Conservation (phyloP, 2,888 invertebrate genomes). For the Epirrhoe alternata region DNA sequence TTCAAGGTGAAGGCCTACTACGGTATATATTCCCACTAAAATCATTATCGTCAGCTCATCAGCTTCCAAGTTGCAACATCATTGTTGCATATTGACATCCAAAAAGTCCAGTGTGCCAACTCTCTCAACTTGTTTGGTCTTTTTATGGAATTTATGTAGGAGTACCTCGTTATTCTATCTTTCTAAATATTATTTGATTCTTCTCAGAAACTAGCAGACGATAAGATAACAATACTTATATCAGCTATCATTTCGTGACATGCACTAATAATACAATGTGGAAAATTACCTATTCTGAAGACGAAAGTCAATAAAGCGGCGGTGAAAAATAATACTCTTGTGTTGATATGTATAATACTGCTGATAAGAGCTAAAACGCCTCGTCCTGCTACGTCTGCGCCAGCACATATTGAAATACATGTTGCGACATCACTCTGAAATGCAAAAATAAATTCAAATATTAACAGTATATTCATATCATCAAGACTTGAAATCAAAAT, state of each 20-base stretch:
- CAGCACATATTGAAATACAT: slow-evolving; percentile 74
- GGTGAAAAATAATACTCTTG: slow-evolving; percentile 67
- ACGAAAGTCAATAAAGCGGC: slow-evolving; percentile 67
- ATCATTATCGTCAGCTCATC: no score
- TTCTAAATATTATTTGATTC: not conserved
- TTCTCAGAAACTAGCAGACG: slow-evolving; percentile 4
- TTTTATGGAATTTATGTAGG: no score
- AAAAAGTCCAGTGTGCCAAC: no score
- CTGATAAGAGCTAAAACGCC: slow-evolving; percentile 69
- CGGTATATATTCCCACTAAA: no score
- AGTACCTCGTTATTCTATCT: not conserved
- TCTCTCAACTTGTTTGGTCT: no score
- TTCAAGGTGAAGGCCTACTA: no score
- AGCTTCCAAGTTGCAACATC: no score
- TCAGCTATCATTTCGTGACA: not conserved
- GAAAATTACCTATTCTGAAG: slow-evolving; percentile 66
- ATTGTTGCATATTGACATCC: no score
- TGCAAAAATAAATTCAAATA: not conserved
- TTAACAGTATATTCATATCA: no score
- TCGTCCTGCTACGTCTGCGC: slow-evolving; percentile 74
- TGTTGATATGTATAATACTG: slow-evolving; percentile 62
- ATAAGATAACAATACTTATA: slow-evolving; percentile 13
- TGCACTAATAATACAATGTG: not conserved
- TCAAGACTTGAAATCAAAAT: no score
- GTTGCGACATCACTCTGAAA: slow-evolving; percentile 73